Evolutionary conservation across 1,140 invertebrate genomes (phyloP).

Genomic region (Lethrus apterus): DNA sequence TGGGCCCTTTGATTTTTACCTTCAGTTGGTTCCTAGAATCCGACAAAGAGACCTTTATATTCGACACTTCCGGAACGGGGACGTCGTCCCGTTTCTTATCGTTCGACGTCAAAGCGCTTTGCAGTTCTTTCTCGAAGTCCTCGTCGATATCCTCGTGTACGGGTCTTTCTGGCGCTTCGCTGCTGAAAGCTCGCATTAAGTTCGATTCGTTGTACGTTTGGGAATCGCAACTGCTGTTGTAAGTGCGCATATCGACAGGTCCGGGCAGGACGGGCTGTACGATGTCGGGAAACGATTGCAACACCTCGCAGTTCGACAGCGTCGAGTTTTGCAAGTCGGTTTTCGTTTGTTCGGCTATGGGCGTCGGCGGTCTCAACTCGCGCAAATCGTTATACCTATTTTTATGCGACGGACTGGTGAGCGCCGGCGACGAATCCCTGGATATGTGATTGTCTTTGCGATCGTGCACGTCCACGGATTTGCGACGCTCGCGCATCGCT

Average conservation of each 20-base stretch:
- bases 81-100: conserved; percentile 44
- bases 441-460: conserved; percentile 45
- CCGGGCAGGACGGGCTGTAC: conserved; percentile 69
- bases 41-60: conserved; percentile 58
- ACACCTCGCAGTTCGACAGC: conserved; percentile 27
- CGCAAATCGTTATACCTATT: conserved; percentile 36
- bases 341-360: conserved; percentile 34
- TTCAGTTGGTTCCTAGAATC: conserved; percentile 79
- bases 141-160: conserved; percentile 64
- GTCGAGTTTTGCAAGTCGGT: conserved; percentile 20
- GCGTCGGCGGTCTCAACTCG: conserved; percentile 37
- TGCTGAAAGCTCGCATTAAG: conserved; percentile 54
- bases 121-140: conserved; percentile 70
- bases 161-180: conserved; percentile 56
- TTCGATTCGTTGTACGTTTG: conserved; percentile 50
- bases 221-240: conserved; percentile 51
- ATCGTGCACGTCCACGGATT: conserved; percentile 66
- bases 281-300: conserved; percentile 45
- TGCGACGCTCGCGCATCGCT: conserved; percentile 70
- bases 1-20: conserved; percentile 85
- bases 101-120: conserved; percentile 54
- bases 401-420: conserved; percentile 43
- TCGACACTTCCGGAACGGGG: conserved; percentile 44
- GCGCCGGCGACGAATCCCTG: conserved; percentile 51
- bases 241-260: conserved; percentile 81